Percentiles rank a stretch among this genome's conserved stretches.
Conservation (phyloP, 2,797 vertebrate species). For the Poecilia gillii region DNA sequence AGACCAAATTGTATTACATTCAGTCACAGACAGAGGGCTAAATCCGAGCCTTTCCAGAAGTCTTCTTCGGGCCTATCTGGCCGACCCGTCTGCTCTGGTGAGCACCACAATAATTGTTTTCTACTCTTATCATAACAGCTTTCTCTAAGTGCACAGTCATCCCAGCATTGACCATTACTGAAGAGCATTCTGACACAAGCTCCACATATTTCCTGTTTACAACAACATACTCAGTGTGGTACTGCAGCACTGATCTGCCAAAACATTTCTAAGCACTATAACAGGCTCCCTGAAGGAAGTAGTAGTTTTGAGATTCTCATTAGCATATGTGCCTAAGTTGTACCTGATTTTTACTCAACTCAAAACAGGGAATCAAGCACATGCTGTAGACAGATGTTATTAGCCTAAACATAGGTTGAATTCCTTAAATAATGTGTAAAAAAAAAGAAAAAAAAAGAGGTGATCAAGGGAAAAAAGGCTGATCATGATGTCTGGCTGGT, state of each 20-base stretch:
- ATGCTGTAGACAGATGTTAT: neutral
- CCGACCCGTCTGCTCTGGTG: slow-evolving; percentile 14
- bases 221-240: slow-evolving; percentile 4
- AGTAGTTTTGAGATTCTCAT: neutral
- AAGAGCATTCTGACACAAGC: slow-evolving; percentile 28
- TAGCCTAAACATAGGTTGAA: neutral
- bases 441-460: too few species aligned
- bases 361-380: neutral
- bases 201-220: slow-evolving; percentile 27
- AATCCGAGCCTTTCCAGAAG: slow-evolving; percentile 23
- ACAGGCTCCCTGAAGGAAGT: neutral
- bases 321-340: neutral
- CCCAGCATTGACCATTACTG: slow-evolving; percentile 36
- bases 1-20: slow-evolving; percentile 34
- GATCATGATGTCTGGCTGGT: neutral
- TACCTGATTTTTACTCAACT: neutral
- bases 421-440: neutral
- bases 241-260: neutral
- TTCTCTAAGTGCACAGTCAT: slow-evolving; percentile 56
- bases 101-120: slow-evolving; percentile 35
- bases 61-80: slow-evolving; percentile 18
- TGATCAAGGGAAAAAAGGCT: neutral
- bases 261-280: neutral
- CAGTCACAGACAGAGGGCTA: slow-evolving; percentile 30
- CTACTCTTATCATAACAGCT: slow-evolving; percentile 37